These are phyloP conservation scores for Herpailurus yagouaroundi DNA, from an alignment of 2,113 vertebrate species.

Conservation along the genomic window DNA sequence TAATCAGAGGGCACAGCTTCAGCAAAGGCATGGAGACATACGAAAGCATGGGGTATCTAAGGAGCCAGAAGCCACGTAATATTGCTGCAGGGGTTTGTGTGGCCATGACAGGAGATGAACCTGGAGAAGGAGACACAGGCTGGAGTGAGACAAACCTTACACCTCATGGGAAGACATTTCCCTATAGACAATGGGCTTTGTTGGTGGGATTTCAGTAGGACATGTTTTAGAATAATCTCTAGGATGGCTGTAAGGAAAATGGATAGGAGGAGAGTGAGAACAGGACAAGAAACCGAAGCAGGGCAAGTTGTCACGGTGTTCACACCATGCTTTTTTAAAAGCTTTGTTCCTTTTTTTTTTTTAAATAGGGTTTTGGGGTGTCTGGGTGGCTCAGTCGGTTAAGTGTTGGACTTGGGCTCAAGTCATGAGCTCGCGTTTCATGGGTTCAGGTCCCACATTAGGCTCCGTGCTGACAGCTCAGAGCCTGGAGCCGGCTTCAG, in stretches of 20 bases:
- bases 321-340: background rate
- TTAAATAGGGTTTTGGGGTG: too few relatives aligned
- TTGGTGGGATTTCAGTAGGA: background rate
- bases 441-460: too few relatives aligned
- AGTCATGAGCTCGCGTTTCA: too few relatives aligned
- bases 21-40: constrained; percentile 28
- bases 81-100: background rate
- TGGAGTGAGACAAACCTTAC: background rate
- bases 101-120: background rate
- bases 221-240: constrained; percentile 5
- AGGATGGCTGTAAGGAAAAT: background rate
- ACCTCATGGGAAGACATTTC: background rate
- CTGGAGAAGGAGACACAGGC: background rate
- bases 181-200: background rate
- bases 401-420: too few relatives aligned
- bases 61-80: background rate
- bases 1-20: constrained; percentile 43
- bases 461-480: too few relatives aligned
- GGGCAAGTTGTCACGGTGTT: background rate
- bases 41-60: background rate
- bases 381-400: too few relatives aligned
- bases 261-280: background rate
- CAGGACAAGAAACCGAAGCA: background rate
- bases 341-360: background rate
- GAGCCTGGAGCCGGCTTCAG: too few relatives aligned